Conservation (phyloP, 64 coral and sea anemone species). For the Dendronephthya gigantea region DNA sequence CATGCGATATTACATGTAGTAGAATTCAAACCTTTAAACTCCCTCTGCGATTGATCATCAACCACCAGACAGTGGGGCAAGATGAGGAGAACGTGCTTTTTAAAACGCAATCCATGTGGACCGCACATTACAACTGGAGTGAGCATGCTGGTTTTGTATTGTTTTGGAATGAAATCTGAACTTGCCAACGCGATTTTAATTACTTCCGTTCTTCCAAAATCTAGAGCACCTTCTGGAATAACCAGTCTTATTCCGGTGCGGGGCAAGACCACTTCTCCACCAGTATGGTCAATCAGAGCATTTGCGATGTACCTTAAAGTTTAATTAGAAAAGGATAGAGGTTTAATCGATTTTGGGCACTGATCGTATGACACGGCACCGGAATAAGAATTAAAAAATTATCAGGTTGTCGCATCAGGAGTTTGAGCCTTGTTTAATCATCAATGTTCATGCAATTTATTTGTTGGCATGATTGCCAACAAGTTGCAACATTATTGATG, state of each 20-base stretch:
- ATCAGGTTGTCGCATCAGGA: no score
- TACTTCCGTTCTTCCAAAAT: background rate
- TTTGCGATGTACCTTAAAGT: background rate
- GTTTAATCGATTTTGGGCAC: no score
- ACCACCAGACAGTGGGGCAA: background rate
- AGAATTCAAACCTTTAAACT: background rate
- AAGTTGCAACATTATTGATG: no score
- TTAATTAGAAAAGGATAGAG: no score
- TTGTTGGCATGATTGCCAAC: no score
- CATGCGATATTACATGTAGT: background rate
- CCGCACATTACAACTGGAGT: background rate
- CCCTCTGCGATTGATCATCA: background rate
- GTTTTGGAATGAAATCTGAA: background rate
- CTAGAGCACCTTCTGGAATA: background rate
- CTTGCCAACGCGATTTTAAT: background rate
- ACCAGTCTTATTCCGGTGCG: background rate
- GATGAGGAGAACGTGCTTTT: background rate
- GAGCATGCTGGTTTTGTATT: background rate
- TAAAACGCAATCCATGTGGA: constrained; percentile 10
- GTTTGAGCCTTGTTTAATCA: no score
- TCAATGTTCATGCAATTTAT: no score
- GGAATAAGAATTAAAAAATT: no score
- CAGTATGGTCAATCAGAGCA: background rate
- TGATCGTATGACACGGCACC: no score
- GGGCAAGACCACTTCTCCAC: background rate